phyloP scores from a whole-genome alignment of 1,140 invertebrate species.

The Sesamia nonagrioides region DNA sequence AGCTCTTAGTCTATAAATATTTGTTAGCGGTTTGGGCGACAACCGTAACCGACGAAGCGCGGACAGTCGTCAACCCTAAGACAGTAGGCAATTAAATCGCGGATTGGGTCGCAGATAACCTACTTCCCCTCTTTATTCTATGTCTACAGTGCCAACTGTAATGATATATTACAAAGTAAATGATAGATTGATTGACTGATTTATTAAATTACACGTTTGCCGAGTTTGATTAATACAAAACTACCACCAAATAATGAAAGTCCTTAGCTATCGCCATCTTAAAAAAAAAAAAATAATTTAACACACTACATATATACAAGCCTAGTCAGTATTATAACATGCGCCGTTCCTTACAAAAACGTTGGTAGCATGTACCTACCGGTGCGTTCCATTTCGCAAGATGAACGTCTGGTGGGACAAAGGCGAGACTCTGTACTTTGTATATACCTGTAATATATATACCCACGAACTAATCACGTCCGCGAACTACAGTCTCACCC shows the following conservation, averaged over 20 bases:
- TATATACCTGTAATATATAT: not conserved
- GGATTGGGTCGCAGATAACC: no score
- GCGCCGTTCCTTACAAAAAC: slow-evolving; percentile 26
- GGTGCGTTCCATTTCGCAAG: slow-evolving; percentile 24
- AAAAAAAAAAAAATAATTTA: not conserved
- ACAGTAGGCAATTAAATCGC: no score
- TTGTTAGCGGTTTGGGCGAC: no score
- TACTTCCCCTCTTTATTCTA: no score
- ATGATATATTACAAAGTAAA: no score
- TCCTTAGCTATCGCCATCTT: not conserved
- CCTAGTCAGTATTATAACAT: slow-evolving; percentile 1
- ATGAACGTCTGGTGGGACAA: slow-evolving; percentile 42
- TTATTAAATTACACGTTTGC: no score
- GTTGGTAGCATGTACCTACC: slow-evolving; percentile 5
- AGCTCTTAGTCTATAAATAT: no score
- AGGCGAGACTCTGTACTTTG: not conserved
- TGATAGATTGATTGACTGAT: no score
- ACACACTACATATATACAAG: not conserved
- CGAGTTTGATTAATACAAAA: not conserved
- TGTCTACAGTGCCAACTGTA: no score
- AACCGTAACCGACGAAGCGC: no score
- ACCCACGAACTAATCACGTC: slow-evolving; percentile 1
- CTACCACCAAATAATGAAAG: not conserved
- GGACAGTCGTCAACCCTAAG: no score
- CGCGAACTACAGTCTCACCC: not conserved